Base-by-base conservation (phyloP, 2,888 invertebrate species). In the Troides oblongomaculatus region DNA sequence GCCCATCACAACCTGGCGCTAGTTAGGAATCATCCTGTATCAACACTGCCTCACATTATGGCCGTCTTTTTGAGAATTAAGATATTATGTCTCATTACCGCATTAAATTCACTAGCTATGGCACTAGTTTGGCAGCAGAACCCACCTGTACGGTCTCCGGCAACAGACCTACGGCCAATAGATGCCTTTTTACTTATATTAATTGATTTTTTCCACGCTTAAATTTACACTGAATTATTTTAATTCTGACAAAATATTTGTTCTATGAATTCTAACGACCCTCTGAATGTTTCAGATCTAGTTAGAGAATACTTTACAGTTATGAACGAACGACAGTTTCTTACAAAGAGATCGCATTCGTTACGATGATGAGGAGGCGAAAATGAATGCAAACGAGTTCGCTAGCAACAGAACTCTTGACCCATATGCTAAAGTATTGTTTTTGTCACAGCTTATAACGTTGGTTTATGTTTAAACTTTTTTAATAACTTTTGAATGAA, bases 361-460 rank as follows among this genome's bases (percentile, higher is more conserved):
- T 62, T 67, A 67, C 39, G 39, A 57, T 63, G 62, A 68, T 68
- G 62, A 58, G 46, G 58, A 36, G 17, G 61, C 46, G 53, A 43
- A 64, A 53, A 60, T 64, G 68, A 68, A 63, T 68, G 59, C 68
- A 39, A 60, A 46, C 36, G 58, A 68, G 59, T 63, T 46, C 39
- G 64, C 25, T 61, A 56, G 64, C 64, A 69, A 53, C 43, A 62
- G 23, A 56, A 43, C 64, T 57, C 69, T 69, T 65, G 64, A 69
- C 69, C 69, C 46, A 69, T 56, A 69, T 69, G 53, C 46, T 39
- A 65, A 64, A 10, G 23, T 14, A 23, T 25, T 23, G 12, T 25
- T 23, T 18, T n/a, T 58, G 23, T 23, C 12, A 23, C 14, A 18
- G 14, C 57, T 58, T n/a, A 23, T 23, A 58, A 58, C 5, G 57